A percentile compares a stretch with the other conserved stretches of the same genome.
Evolutionary conservation across 2,888 invertebrate genomes (phyloP).

Genomic region (Luperina testacea): DNA sequence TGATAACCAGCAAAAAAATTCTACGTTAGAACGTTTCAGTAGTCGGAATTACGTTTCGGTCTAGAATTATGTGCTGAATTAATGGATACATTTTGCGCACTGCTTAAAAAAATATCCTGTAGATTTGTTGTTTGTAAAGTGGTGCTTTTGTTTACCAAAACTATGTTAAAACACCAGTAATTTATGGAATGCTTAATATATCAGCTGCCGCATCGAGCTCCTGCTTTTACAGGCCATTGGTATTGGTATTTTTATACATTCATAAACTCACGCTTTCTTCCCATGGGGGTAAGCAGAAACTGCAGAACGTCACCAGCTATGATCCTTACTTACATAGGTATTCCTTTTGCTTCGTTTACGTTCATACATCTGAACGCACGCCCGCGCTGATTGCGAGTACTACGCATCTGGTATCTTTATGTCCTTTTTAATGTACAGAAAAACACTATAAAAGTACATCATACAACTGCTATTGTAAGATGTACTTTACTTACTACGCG

Average conservation of each 20-base stretch:
- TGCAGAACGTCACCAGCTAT: not conserved
- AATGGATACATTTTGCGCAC: no score
- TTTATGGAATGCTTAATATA: slow-evolving; percentile 37
- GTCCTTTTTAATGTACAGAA: not conserved
- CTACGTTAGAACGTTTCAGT: no score
- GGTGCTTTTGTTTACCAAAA: slow-evolving; percentile 4
- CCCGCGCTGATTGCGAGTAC: not conserved
- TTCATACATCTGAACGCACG: not conserved
- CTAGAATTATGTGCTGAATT: no score
- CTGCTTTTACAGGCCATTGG: not conserved
- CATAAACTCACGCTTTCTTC: not conserved
- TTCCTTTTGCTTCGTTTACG: not conserved
- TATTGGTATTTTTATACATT: not conserved
- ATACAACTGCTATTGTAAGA: no score
- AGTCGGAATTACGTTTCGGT: no score
- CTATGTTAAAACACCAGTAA: not conserved
- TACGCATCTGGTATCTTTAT: not conserved
- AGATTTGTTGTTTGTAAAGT: not conserved
- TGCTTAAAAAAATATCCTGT: no score
- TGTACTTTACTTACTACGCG: no score
- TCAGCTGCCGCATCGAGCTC: not conserved
- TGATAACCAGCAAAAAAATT: no score
- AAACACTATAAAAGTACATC: not conserved
- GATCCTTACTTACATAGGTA: not conserved
- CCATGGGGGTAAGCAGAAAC: not conserved